Conservation (phyloP, 2,888 invertebrate genomes). For the Harpalus rufipes region DNA sequence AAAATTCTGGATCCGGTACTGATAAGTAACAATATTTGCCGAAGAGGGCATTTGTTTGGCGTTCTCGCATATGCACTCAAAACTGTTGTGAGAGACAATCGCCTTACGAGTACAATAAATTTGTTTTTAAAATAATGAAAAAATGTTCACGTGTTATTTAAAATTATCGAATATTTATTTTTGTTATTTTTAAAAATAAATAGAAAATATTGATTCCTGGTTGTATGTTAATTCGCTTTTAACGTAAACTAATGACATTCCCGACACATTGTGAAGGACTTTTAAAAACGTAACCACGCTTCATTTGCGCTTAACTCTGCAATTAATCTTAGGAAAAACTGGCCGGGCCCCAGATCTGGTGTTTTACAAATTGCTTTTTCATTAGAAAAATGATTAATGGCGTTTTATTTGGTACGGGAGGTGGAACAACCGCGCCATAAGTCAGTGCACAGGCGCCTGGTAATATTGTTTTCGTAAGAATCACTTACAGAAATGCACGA, state of each 20-base stretch:
- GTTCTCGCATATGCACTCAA: no score
- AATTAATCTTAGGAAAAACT: constrained; percentile 70
- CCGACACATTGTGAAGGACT: constrained; percentile 70
- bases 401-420: constrained; percentile 58
- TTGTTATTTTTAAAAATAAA: no score
- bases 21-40: no score
- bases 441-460: constrained; percentile 30
- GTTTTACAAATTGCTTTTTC: constrained; percentile 73
- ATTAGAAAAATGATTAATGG: constrained; percentile 74
- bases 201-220: neutral
- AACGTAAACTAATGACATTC: constrained; percentile 69
- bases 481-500: constrained; percentile 44
- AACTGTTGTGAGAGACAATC: no score
- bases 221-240: constrained; percentile 57
- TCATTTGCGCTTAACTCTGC: constrained; percentile 70
- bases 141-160: no score
- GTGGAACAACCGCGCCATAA: constrained; percentile 59
- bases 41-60: no score
- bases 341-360: constrained; percentile 63
- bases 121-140: no score
- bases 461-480: constrained; percentile 64
- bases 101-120: no score
- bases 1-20: no score
- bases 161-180: no score
- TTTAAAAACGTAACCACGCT: constrained; percentile 71